phyloP scores from a whole-genome alignment of 1,140 invertebrate genomes.

The Macrobrachium nipponense region DNA sequence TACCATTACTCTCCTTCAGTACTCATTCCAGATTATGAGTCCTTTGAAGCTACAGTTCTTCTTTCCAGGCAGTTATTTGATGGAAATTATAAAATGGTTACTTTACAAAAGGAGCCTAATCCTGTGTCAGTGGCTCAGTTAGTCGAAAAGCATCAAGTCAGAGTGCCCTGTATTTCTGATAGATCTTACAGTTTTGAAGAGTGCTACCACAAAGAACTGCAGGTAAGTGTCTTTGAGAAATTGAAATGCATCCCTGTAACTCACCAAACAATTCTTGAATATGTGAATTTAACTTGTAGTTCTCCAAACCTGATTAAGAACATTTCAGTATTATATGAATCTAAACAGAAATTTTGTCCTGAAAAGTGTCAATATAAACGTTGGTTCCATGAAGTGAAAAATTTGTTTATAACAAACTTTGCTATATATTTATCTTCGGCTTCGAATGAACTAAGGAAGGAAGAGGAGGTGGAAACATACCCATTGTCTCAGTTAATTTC shows the following conservation, averaged over 20 bases:
- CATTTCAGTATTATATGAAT: conserved; percentile 1
- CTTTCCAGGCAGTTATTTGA: conserved; percentile 34
- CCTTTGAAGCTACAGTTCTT: not conserved
- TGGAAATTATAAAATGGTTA: conserved; percentile 26
- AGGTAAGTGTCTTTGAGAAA: not conserved
- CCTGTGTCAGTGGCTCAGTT: not conserved
- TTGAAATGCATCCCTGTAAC: conserved; percentile 16
- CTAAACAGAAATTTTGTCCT: not conserved
- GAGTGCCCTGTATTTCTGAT: not conserved
- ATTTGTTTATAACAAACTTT: not conserved
- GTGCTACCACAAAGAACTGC: conserved; percentile 1
- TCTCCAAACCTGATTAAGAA: conserved; percentile 18
- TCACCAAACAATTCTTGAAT: not conserved
- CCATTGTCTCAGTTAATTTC: conserved; percentile 33
- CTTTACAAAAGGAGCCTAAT: not conserved
- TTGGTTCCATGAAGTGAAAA: not conserved
- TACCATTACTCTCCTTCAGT: not conserved
- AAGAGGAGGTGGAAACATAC: conserved; percentile 39
- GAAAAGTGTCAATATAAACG: conserved; percentile 3
- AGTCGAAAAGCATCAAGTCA: conserved; percentile 14
- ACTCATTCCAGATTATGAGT: not conserved
- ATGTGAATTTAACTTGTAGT: conserved; percentile 8
- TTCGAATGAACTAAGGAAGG: conserved; percentile 14
- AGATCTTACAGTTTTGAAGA: not conserved
- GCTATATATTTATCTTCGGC: not conserved